phyloP scores from a whole-genome alignment of 2,113 vertebrate species.

The Aldabrachelys gigantea region DNA sequence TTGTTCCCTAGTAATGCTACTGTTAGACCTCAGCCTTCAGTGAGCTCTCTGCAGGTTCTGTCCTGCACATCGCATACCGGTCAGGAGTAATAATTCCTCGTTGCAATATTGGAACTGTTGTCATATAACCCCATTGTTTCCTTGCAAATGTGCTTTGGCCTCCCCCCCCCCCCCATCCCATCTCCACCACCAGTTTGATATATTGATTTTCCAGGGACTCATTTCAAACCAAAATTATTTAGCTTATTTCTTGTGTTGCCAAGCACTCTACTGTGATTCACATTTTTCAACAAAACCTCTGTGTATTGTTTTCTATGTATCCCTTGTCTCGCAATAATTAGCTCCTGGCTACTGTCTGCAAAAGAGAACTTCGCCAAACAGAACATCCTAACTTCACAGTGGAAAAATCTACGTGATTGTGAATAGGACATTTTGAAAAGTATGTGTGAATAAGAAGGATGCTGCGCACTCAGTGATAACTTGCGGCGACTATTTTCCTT shows the following conservation, averaged over 20 bases:
- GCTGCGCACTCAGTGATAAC: neutral
- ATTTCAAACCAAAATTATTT: neutral
- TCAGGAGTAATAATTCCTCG: neutral
- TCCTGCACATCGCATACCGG: neutral
- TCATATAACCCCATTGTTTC: neutral
- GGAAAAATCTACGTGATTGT: neutral
- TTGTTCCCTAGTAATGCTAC: neutral
- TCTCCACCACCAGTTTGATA: neutral
- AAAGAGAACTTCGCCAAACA: neutral
- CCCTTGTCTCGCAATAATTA: neutral
- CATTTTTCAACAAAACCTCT: neutral
- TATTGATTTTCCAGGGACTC: rapidly evolving
- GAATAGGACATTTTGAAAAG: slow-evolving; percentile 1
- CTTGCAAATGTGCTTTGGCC: neutral
- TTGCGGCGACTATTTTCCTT: neutral
- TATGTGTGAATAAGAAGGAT: neutral
- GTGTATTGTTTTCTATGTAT: neutral
- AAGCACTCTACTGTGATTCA: neutral
- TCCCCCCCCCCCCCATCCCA: neutral
- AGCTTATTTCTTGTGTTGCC: neutral
- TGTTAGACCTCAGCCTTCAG: neutral
- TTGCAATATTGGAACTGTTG: neutral
- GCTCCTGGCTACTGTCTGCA: neutral
- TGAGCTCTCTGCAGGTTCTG: neutral
- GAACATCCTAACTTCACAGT: neutral